Percentiles rank a stretch among this genome's conserved stretches.
Evolutionary conservation across 1,140 invertebrate species (phyloP).

Genomic region (Drosophila sp.): DNA sequence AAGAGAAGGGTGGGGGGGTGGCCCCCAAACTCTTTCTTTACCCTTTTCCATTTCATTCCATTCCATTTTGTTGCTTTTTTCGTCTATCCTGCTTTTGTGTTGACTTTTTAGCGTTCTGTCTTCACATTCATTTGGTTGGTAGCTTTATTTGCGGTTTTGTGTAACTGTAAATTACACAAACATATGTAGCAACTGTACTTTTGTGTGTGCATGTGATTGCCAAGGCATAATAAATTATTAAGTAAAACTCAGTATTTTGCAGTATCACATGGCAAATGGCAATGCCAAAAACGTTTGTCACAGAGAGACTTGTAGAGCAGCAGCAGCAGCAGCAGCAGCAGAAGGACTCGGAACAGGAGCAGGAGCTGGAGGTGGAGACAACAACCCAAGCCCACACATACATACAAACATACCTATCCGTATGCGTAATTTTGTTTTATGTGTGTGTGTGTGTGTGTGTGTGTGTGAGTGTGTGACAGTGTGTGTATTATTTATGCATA

Average conservation of each 20-base stretch:
- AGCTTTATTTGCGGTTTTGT: conserved; percentile 80
- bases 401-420: conserved; percentile 35
- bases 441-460: conserved; percentile 34
- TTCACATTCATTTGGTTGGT: conserved; percentile 67
- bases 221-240: conserved; percentile 78
- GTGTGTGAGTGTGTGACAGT: background rate
- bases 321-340: background rate
- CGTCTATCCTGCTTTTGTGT: conserved; percentile 46
- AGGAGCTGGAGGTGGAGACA: background rate
- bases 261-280: conserved; percentile 65
- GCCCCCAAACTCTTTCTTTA: background rate
- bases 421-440: conserved; percentile 72
- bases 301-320: conserved; percentile 20
- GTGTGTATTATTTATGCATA: conserved; percentile 73
- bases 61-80: background rate
- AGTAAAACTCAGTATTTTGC: conserved; percentile 72
- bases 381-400: conserved; percentile 18
- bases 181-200: conserved; percentile 59
- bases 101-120: conserved; percentile 78
- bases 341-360: background rate
- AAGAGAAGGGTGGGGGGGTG: too few species aligned
- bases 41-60: background rate
- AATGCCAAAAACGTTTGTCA: conserved; percentile 68
- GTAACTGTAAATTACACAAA: conserved; percentile 77
- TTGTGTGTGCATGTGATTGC: conserved; percentile 53